Conservation (phyloP, 2,797 vertebrate species). For the Pagetopsis macropterus region DNA sequence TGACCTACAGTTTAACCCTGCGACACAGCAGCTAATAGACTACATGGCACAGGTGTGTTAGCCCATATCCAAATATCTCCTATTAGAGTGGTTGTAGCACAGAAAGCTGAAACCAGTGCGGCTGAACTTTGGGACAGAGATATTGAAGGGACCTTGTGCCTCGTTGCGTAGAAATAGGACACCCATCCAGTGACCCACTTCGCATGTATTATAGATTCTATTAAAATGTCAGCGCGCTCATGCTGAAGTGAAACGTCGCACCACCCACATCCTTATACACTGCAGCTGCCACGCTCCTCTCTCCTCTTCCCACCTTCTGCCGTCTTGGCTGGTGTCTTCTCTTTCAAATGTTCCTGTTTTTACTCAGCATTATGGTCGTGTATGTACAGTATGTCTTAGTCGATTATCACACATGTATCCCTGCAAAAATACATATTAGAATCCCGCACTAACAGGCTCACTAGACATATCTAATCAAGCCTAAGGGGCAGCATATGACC, state of each 20-base stretch:
- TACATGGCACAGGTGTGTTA: neutral
- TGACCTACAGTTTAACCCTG: neutral
- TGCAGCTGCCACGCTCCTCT: slow-evolving; percentile 50
- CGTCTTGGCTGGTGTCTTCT: slow-evolving; percentile 13
- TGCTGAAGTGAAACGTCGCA: slow-evolving; percentile 61
- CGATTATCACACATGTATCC: neutral
- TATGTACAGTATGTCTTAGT: neutral
- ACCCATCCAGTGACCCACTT: slow-evolving; percentile 69
- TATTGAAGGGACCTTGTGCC: slow-evolving; percentile 39
- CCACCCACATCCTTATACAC: slow-evolving; percentile 64
- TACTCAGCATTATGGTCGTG: neutral
- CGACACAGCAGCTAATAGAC: neutral
- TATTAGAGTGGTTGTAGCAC: slow-evolving; percentile 9
- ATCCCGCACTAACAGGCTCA: neutral
- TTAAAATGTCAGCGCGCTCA: slow-evolving; percentile 74
- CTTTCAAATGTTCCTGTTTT: neutral
- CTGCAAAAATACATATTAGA: neutral
- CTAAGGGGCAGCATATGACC: slow-evolving; percentile 1
- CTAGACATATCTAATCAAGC: neutral
- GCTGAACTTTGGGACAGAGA: slow-evolving; percentile 36
- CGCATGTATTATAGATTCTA: slow-evolving; percentile 73
- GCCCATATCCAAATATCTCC: neutral
- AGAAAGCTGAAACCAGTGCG: neutral
- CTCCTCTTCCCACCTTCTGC: slow-evolving; percentile 42
- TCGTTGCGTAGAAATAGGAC: slow-evolving; percentile 55